Percentiles rank a stretch among this genome's conserved stretches.
These are phyloP conservation scores for Prionace glauca DNA, from an alignment of 2,797 vertebrate genomes.

Conservation along the genomic window DNA sequence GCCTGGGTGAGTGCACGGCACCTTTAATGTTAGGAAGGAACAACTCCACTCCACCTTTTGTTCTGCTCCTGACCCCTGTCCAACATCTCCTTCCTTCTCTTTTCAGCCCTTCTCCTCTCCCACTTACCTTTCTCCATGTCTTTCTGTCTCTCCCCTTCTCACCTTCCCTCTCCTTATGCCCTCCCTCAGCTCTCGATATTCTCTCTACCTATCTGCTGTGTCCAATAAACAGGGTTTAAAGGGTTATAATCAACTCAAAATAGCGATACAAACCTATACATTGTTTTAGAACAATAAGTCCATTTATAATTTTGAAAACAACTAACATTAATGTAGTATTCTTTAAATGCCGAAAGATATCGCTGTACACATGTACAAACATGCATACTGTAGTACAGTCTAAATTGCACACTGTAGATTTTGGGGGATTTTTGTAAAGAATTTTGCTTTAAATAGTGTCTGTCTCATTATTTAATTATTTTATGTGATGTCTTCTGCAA, in stretches of 20 bases:
- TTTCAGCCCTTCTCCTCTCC: not conserved
- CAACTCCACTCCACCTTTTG: not conserved
- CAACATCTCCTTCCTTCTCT: not conserved
- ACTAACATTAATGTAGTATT: not conserved
- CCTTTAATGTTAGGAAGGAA: not conserved
- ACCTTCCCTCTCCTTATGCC: not conserved
- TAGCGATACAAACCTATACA: not conserved
- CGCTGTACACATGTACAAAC: not conserved
- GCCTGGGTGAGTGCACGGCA: not conserved
- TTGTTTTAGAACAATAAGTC: not conserved
- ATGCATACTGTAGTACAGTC: not conserved
- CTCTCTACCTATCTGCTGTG: not conserved
- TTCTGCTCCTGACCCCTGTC: not conserved
- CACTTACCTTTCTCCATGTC: not conserved
- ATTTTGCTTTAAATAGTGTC: not conserved
- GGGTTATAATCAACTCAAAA: not conserved
- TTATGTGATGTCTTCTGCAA: not conserved
- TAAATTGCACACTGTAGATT: not conserved
- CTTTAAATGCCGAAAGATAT: not conserved
- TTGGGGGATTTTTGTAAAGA: not conserved
- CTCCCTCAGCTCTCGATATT: not conserved
- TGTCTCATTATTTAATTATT: not conserved
- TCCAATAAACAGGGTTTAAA: not conserved
- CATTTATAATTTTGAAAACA: not conserved
- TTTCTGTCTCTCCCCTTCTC: not conserved